These are phyloP conservation scores for Pelvicachromis taeniatus DNA, from an alignment of 2,113 vertebrate species.

Conservation along the genomic window DNA sequence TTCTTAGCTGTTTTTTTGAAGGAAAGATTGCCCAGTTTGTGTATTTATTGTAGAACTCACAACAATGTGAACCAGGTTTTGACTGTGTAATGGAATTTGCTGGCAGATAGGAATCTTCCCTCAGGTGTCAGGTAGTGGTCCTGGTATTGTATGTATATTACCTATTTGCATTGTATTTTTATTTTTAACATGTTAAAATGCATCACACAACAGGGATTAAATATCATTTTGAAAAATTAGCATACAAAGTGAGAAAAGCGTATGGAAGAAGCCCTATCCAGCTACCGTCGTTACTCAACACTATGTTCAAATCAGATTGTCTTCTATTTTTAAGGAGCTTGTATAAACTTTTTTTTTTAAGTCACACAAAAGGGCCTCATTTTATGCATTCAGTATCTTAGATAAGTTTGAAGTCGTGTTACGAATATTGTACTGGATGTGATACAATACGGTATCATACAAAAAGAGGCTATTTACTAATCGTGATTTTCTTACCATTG, in stretches of 20 bases:
- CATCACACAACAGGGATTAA: neutral
- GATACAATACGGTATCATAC: neutral
- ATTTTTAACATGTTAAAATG: neutral
- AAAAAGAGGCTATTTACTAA: neutral
- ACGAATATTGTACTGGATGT: neutral
- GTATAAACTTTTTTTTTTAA: neutral
- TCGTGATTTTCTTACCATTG: conserved; percentile 30
- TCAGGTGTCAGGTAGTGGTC: neutral
- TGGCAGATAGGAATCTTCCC: neutral
- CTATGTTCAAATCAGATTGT: neutral
- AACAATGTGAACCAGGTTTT: neutral
- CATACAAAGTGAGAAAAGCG: neutral
- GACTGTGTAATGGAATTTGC: conserved; percentile 3
- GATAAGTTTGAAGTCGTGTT: neutral
- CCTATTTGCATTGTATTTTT: neutral
- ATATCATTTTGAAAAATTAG: neutral
- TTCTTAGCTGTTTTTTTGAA: neutral
- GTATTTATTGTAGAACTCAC: neutral
- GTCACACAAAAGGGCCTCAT: neutral
- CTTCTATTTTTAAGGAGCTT: neutral
- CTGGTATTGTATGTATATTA: neutral
- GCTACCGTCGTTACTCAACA: neutral
- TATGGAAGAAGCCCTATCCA: neutral
- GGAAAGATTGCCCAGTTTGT: neutral
- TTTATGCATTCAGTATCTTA: neutral